Percentiles rank a stretch among this genome's conserved stretches.
Conservation (phyloP, 2,888 invertebrate species). For the Leptinotarsa peninsularis region DNA sequence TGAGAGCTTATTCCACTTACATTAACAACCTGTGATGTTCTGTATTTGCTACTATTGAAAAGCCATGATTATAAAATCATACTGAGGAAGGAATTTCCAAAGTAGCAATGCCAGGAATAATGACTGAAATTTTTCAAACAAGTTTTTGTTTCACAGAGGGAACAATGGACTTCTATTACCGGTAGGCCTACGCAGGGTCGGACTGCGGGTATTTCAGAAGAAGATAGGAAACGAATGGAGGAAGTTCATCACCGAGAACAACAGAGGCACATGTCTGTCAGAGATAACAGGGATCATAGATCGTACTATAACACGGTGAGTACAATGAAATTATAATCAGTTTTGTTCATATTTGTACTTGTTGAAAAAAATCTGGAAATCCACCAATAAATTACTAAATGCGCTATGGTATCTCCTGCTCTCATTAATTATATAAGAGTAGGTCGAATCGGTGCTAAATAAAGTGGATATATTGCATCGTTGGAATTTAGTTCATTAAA, state of each 20-base stretch:
- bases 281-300: slow-evolving; percentile 60
- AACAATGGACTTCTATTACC: slow-evolving; percentile 70
- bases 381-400: neutral
- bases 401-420: slow-evolving; percentile 50
- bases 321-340: slow-evolving; percentile 7
- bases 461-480: slow-evolving; percentile 43
- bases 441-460: slow-evolving; percentile 49
- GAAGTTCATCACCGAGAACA: slow-evolving; percentile 63
- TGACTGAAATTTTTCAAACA: too few relatives aligned
- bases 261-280: slow-evolving; percentile 60
- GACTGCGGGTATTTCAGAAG: slow-evolving; percentile 57
- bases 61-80: slow-evolving; percentile 37
- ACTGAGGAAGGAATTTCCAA: slow-evolving; percentile 28
- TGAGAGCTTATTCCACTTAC: too few relatives aligned
- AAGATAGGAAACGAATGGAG: slow-evolving; percentile 64
- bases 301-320: slow-evolving; percentile 54
- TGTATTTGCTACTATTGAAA: slow-evolving; percentile 49
- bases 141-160: slow-evolving; percentile 60
- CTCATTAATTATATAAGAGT: slow-evolving; percentile 37
- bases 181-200: slow-evolving; percentile 69
- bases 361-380: too few relatives aligned
- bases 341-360: too few relatives aligned
- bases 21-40: slow-evolving; percentile 32
- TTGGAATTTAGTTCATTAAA: slow-evolving; percentile 35
- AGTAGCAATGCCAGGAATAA: neutral